Base-by-base conservation (phyloP, 2,113 vertebrate species). In the Poecilia latipinna region DNA sequence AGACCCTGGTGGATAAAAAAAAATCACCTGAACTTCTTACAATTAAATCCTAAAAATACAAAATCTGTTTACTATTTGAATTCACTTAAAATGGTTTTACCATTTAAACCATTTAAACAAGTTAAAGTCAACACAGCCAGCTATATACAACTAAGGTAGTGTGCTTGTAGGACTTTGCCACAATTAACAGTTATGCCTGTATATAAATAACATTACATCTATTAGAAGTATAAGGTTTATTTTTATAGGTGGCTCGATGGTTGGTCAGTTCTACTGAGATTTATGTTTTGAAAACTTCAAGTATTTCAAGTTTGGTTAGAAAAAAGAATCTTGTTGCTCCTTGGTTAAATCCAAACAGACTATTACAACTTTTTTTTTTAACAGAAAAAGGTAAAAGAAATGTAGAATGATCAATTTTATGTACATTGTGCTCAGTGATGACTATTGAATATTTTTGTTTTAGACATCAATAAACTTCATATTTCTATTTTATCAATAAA, bases 401-500 rank as follows among this genome's bases (percentile, higher is more conserved):
- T 63, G 61, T 32, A 26, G n/a, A 48, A 44, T 70, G 6, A 65
- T 33, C 31, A 17, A 15, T 19, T 78, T n/a, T 31, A 44, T 44
- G 12, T 44, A 17, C 42, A 44, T 13, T 44, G 42, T 44, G 42
- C 42, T 44, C 42, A 13, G 15, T 13, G 39, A 12, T 39, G 13
- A 44, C 12, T 44, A 15, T 3, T 51, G 57, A 32, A n/a, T 77
- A n/a, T 44, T 22, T 22, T 71, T 42, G 1, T 24, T 74, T 80
- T 72, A 54, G 35, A 32, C 61, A 65, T 10, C 0, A 22, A 19
- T 79, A 65, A 61, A 39, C 68, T 66, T 22, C 61, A 65, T 77
- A 33, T 68, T 75, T 74, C 65, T 61, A 71, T 39, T 79, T 12
- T n/a, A 61, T 68, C 37, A 89, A 88, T 90, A 90, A 89, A 92